phyloP scores from a whole-genome alignment of 2,113 vertebrate species.

The Formicarius rufipectus region DNA sequence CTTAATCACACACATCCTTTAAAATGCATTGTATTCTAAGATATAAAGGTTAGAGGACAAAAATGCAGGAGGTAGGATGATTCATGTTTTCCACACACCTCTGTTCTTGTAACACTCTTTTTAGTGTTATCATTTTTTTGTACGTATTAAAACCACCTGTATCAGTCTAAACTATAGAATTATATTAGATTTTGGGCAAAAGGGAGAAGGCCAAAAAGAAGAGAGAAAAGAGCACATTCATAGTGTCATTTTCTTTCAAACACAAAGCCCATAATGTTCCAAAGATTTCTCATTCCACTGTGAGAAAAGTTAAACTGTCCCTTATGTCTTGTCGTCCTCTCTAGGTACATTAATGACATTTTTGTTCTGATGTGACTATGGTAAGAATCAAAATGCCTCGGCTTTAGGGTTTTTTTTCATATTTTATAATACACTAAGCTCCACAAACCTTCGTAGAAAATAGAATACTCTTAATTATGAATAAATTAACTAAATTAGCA shows the following conservation, averaged over 20 bases:
- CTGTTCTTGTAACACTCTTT: not conserved
- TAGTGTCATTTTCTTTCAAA: conserved; percentile 49
- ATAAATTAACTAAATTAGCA: conserved; percentile 86
- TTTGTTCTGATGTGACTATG: conserved; percentile 69
- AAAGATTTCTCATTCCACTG: conserved; percentile 49
- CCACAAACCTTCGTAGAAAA: conserved; percentile 77
- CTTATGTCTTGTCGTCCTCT: conserved; percentile 49
- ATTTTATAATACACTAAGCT: conserved; percentile 70
- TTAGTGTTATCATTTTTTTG: not conserved
- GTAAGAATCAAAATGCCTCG: conserved; percentile 65
- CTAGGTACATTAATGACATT: conserved; percentile 57
- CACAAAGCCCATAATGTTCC: conserved; percentile 40
- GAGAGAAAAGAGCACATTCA: conserved; percentile 14
- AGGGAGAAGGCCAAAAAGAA: conserved; percentile 11
- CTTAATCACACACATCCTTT: not conserved
- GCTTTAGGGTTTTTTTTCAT: conserved; percentile 45
- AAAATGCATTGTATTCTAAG: conserved; percentile 26
- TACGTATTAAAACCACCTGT: conserved; percentile 20
- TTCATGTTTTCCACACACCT: not conserved
- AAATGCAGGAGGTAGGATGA: not conserved
- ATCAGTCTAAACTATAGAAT: conserved; percentile 20
- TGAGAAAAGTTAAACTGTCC: conserved; percentile 20
- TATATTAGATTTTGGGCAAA: not conserved
- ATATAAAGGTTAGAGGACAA: conserved; percentile 34
- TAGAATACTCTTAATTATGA: conserved; percentile 85